Conservation (phyloP, 2,888 invertebrate species). For the Therioaphis trifolii region DNA sequence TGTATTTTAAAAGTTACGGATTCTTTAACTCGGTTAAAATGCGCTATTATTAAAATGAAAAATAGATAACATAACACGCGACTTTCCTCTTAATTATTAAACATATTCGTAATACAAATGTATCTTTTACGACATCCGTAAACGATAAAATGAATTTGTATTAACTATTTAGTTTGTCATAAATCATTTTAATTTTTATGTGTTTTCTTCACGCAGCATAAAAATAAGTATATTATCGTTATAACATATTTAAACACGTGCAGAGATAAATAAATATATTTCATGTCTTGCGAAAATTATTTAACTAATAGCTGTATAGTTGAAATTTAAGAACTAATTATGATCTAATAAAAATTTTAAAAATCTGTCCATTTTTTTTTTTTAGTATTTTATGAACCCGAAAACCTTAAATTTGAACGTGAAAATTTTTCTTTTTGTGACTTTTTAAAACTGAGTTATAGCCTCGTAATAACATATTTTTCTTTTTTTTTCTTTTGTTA, state of each 20-base stretch:
- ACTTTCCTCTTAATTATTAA: not conserved
- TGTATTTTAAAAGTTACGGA: too few species aligned
- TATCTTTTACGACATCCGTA: conserved; percentile 18
- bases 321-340: not conserved
- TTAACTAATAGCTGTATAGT: not conserved
- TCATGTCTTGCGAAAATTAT: not conserved
- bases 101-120: not conserved
- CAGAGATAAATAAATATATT: not conserved
- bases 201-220: not conserved
- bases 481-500: too few species aligned
- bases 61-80: not conserved
- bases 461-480: too few species aligned
- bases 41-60: too few species aligned
- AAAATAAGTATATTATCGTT: not conserved
- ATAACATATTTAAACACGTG: not conserved
- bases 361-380: too few species aligned
- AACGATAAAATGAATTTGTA: not conserved
- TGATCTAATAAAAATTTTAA: too few species aligned
- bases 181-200: conserved; percentile 5
- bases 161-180: conserved; percentile 6
- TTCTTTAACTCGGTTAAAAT: too few species aligned
- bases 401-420: too few species aligned
- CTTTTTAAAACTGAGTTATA: not conserved
- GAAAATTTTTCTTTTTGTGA: too few species aligned
- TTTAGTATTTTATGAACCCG: too few species aligned